Conservation (phyloP, 1,140 invertebrate genomes). For the Littorina saxatilis region DNA sequence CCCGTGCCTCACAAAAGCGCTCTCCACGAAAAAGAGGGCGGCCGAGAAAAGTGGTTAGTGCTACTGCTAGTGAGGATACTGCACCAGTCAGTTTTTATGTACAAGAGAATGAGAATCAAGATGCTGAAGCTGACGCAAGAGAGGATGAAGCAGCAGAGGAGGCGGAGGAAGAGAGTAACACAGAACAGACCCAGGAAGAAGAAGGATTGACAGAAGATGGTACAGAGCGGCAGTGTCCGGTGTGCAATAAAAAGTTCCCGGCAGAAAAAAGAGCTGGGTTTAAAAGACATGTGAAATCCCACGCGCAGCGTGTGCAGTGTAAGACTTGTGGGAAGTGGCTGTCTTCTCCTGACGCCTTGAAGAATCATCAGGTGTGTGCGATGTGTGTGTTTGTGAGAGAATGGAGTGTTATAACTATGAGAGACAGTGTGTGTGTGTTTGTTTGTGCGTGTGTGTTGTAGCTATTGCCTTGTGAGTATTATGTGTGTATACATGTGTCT, state of each 20-base stretch:
- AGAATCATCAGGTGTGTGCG: not conserved
- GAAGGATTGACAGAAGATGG: not conserved
- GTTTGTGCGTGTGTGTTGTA: too few relatives aligned
- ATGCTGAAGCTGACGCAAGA: not conserved
- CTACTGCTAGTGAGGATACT: too few relatives aligned
- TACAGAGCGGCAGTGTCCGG: not conserved
- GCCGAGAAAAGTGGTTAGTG: too few relatives aligned
- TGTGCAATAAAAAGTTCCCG: not conserved
- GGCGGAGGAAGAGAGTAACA: not conserved
- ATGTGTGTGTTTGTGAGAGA: too few relatives aligned
- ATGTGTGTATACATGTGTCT: too few relatives aligned
- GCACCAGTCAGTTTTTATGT: too few relatives aligned
- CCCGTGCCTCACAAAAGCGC: too few relatives aligned
- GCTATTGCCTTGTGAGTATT: too few relatives aligned
- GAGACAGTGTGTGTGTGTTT: too few relatives aligned
- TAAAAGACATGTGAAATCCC: not conserved
- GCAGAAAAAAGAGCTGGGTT: not conserved
- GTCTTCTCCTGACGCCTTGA: not conserved
- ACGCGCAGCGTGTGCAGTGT: not conserved
- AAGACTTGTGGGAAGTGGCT: constrained; percentile 5
- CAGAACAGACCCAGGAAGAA: not conserved
- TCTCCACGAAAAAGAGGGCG: too few relatives aligned
- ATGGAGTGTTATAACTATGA: too few relatives aligned
- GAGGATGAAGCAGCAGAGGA: not conserved
- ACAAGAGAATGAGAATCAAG: too few relatives aligned